These are phyloP conservation scores for Coilia nasus DNA, from an alignment of 2,797 vertebrate genomes.

Conservation along the genomic window DNA sequence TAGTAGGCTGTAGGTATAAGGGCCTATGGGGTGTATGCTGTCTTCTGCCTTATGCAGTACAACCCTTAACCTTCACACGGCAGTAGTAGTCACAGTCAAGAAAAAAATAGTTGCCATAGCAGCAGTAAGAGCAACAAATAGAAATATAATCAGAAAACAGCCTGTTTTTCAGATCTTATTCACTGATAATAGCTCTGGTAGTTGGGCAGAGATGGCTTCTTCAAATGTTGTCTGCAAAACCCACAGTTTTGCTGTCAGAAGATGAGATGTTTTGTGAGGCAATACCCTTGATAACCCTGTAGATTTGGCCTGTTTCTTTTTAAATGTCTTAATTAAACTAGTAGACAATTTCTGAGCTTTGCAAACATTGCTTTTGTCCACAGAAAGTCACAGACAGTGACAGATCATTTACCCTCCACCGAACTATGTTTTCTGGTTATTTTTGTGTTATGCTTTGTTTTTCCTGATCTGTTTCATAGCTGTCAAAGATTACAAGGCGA, in stretches of 20 bases:
- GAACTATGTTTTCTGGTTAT: not conserved
- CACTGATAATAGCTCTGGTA: no score
- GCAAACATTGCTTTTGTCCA: not conserved
- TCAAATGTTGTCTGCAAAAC: no score
- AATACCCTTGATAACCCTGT: not conserved
- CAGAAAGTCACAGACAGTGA: not conserved
- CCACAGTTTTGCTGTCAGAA: not conserved
- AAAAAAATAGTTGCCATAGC: not conserved
- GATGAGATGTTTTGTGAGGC: not conserved
- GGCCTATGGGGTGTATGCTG: not conserved
- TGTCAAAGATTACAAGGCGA: not conserved
- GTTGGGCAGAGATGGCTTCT: no score
- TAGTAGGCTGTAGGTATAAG: not conserved
- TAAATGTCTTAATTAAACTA: not conserved
- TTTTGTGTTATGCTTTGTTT: not conserved
- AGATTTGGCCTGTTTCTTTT: not conserved
- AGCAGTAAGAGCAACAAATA: not conserved
- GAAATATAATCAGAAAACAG: not conserved
- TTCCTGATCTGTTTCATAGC: not conserved
- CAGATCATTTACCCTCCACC: not conserved
- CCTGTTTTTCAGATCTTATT: not conserved
- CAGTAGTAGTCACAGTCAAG: not conserved
- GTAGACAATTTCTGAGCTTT: not conserved
- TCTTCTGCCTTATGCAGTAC: not conserved
- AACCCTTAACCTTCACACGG: not conserved